These are phyloP conservation scores for Phyllotis vaccarum DNA, from an alignment of 2,797 vertebrate genomes.

Conservation along the genomic window DNA sequence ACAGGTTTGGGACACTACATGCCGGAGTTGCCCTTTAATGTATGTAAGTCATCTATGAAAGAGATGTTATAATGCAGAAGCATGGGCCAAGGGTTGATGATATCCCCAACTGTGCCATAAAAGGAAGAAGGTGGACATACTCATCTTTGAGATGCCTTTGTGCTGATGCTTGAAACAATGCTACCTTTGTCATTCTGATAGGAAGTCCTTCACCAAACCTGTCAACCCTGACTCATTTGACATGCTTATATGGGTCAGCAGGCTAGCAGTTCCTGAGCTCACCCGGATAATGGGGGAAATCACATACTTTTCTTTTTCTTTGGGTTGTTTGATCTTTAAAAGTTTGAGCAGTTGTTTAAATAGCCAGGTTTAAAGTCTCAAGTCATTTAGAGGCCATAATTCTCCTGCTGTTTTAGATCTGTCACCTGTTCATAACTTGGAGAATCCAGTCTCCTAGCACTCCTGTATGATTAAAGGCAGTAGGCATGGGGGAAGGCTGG, in stretches of 20 bases:
- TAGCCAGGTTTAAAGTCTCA: conserved; percentile 37
- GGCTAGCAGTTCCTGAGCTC: neutral
- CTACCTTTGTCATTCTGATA: neutral
- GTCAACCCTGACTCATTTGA: neutral
- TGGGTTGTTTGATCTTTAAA: conserved; percentile 42
- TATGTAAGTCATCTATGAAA: neutral
- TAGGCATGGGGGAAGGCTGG: conserved; percentile 74
- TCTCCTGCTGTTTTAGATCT: conserved; percentile 13
- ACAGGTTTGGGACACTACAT: neutral
- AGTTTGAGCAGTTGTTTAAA: conserved; percentile 59
- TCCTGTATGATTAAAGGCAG: conserved; percentile 81
- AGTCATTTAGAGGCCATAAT: conserved; percentile 43
- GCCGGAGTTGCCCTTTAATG: neutral
- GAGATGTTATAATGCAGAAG: neutral
- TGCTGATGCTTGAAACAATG: neutral
- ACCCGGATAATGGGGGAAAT: neutral
- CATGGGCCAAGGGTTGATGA: neutral
- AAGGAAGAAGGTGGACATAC: neutral
- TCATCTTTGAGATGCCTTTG: neutral
- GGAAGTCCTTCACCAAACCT: neutral
- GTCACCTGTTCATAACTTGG: conserved; percentile 56
- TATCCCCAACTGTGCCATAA: neutral
- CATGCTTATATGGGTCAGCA: neutral
- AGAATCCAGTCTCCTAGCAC: conserved; percentile 70
- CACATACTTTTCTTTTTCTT: neutral